These are phyloP conservation scores for Dendrolimus houi DNA, from an alignment of 2,888 invertebrate species.

Conservation along the genomic window DNA sequence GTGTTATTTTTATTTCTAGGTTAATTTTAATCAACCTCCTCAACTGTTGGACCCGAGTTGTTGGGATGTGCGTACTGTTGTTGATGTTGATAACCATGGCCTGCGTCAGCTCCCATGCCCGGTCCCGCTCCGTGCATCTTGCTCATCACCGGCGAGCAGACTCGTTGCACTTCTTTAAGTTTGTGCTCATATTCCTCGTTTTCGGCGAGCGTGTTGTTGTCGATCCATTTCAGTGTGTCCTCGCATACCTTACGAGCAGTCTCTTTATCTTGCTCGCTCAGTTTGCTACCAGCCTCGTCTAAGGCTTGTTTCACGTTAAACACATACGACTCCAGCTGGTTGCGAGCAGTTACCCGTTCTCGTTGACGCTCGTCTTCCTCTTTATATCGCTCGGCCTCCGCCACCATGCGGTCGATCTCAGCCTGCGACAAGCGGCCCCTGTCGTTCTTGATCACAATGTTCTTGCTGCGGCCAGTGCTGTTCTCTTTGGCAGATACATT, in stretches of 20 bases:
- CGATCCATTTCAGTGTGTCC: slow-evolving; percentile 82
- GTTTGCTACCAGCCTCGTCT: slow-evolving; percentile 77
- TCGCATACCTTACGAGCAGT: slow-evolving; percentile 66
- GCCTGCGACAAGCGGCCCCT: slow-evolving; percentile 87
- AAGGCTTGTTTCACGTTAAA: slow-evolving; percentile 82
- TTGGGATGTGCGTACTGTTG: slow-evolving; percentile 17
- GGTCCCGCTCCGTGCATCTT: slow-evolving; percentile 73
- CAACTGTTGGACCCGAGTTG: slow-evolving; percentile 38
- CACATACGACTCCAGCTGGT: slow-evolving; percentile 82
- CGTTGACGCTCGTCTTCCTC: slow-evolving; percentile 84
- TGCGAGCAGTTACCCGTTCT: slow-evolving; percentile 81
- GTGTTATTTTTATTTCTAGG: slow-evolving; percentile 6
- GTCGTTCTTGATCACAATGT: slow-evolving; percentile 89
- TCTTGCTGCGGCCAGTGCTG: slow-evolving; percentile 80
- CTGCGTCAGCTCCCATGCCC: slow-evolving; percentile 21
- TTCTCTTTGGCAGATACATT: slow-evolving; percentile 89
- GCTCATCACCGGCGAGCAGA: slow-evolving; percentile 75
- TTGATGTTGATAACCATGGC: slow-evolving; percentile 15
- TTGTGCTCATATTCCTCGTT: slow-evolving; percentile 79
- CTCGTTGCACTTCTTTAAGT: slow-evolving; percentile 75
- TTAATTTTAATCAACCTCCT: slow-evolving; percentile 32
- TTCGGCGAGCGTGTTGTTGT: slow-evolving; percentile 79
- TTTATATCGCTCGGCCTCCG: slow-evolving; percentile 83
- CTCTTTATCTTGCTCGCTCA: slow-evolving; percentile 81
- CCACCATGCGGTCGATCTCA: slow-evolving; percentile 87